Base-by-base conservation (phyloP, 2,888 invertebrate species). In the Melanotus villosus region DNA sequence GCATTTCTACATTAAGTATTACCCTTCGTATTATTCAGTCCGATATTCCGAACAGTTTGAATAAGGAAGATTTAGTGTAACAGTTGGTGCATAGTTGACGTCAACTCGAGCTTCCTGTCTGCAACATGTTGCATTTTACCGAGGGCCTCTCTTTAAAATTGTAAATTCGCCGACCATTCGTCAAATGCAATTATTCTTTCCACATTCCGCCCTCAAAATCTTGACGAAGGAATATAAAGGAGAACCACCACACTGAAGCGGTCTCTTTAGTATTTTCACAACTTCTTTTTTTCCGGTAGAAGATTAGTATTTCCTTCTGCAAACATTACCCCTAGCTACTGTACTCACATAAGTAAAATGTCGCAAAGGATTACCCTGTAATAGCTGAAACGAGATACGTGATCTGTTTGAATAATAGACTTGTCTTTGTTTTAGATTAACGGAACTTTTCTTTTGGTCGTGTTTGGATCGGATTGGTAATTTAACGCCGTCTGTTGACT, bases 361-460 rank as follows among this genome's bases (percentile, higher is more conserved):
- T 64, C 63, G 64, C 63, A 50, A 58, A 57, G 68, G 68, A 68
- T 68, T 68, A 68, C 63, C 50, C 63, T 52, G 62, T 68, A 75
- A 75, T 75, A 72, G 74, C 73, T 68, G 73, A 72, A 75, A 74
- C 75, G 74, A 75, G 75, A 69, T 75, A 75, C 75, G 75, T 75
- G 75, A 74, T 68, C 72, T 71, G 75, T 64, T 67, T 75, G 68
- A 72, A 68, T 73, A 74, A 75, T 68, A 65, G 57, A 59, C 62
- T 60, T 67, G 70, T 70, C 68, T 73, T 74, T 70, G 75, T 75
- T 75, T 72, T 74, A 73, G 72, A 75, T 75, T 75, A 75, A 72
- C 64, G 65, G 71, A 75, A 75, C 70, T 73, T 74, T 75, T 72
- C 75, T 73, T 67, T 68, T 68, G 63, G 26, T 68, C 68, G 47